Evolutionary conservation across 2,888 invertebrate species (phyloP), one percentile per base, ranked within the genome.

Genomic region (Pristionchus japonicus): DNA sequence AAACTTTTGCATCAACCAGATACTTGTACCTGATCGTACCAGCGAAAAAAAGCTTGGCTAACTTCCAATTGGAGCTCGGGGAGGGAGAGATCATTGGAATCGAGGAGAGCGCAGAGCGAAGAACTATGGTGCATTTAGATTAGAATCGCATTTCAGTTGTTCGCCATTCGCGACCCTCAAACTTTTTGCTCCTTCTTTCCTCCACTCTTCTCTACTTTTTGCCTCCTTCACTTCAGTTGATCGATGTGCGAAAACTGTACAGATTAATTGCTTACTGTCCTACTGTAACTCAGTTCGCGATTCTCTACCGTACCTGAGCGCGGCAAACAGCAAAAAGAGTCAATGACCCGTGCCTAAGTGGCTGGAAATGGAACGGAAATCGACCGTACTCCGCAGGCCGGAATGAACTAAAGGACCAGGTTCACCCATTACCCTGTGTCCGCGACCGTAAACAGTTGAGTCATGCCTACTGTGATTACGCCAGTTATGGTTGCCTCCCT

Each of bases 281-380:
- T 77, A 47, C 77, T 40, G 43, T 77, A 47, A 11, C 37, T 27
- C 77, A 11, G 9, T 40, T 43, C n/a, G n/a, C 17, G 23, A 20
- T 74, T 43, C 47, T 1, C 43, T 77, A 43, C 77, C 15, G 77
- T 77, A 77, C 27, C 77, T 20, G 43, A n/a, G 43, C 77, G 47
- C 43, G 77, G 77, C 27, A 77, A 77, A 9, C 43, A 9, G 13
- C 77, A 1, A 43, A 27, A 43, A 27, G 20, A 40, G 11, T 3
- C 77, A 77, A 77, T 77, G 77, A 77, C 47, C 77, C 77, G 77
- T 77, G 43, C 4, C 2, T 23, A 47, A 40, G 11, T 40, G 43
- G 47, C 77, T 27, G 77, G n/a, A 47, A 77, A 77, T 47, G 77
- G 47, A 77, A 4, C 43, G 77, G 77, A 77, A 77, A 77, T n/a